Base-by-base conservation (phyloP, 2,113 vertebrate species). In the Equus quagga region DNA sequence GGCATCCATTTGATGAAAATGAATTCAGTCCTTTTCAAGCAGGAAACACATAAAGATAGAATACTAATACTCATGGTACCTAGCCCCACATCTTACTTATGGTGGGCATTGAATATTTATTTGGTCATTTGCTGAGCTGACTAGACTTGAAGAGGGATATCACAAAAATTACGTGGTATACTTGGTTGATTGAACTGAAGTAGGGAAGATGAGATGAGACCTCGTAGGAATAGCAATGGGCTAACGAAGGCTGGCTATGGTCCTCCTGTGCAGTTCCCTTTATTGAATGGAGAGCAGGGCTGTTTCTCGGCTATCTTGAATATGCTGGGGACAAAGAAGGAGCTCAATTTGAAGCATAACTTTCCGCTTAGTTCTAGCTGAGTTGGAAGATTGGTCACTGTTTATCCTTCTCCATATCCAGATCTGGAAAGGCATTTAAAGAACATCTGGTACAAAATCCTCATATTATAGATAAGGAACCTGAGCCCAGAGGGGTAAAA, bases 111-210 rank as follows among this genome's bases (percentile, higher is more conserved):
- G 60, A 88, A 85, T 73, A 87, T 72, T 81, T 72, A 69, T 49
- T 65, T 82, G 78, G 33, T 15, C 70, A 62, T 72, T 67, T 31
- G 8, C 92, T 78, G 21, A 69, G 41, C 60, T 81, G 82, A 72
- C 86, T 89, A 83, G 54, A 89, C 79, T 85, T 72, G 69, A 96
- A 91, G 54, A 85, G n/a, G 44, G n/a, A 84, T 9, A 82, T 7
- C 18, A 26, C 23, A 75, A 73, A 72, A 82, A 92, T 85, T 78
- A 21, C 1, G 8, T 14, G 1, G 1, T 46, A 12, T 51, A 31
- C n/a, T 87, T 72, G 28, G 56, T 58, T 64, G 75, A 70, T 13
- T 83, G 76, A 87, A 75, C 11, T 84, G 67, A 78, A 95, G n/a
- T 44, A 33, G 21, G n/a, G n/a, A 81, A 60, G 54, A 80, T 33